Evolutionary conservation across 2,888 invertebrate genomes (phyloP), one percentile per base, ranked within the genome.

Genomic region (Andrena bicolor): DNA sequence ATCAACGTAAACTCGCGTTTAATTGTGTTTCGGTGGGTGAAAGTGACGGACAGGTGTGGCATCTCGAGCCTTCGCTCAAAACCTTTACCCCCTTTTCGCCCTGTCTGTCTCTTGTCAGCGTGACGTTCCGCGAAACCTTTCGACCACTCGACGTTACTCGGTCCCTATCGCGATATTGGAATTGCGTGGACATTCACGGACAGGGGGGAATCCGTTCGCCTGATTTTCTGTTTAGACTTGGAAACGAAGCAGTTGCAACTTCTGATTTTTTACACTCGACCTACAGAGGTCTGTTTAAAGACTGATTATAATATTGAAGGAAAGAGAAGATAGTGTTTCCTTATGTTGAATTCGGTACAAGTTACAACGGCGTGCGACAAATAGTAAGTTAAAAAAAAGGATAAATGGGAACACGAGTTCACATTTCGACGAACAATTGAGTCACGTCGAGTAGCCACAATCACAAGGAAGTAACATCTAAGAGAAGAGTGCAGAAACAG

Each of bases 1-100:
- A 89, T 89, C 86, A 86, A 88, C 85, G 86, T 85, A 87, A 89
- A 90, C 87, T 90, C 84, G 84, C 85, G 81, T 80, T 78, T 83
- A 83, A 89, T 85, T 82, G 84, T 83, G 75, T 63, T 78, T 82
- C 49, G 64, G 51, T 6, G 48, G 74, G 63, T 68, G 70, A 71
- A 70, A 71, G 69, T 53, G 68, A 76, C 66, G 64, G 70, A 81
- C 76, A 51, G 72, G 63, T 30, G 65, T 64, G 61, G 69, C 63
- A 26, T 23, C 63, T 28, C 58, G 64, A 63, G 35, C 51, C 48
- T 58, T 68, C 30, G 64, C 13, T 65, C 56, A 30, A 66, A 81
- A 69, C 8, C 16, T 65, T 74, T 71, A 23, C 35, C 30, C 28
- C 66, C 13, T 74, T 82, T 79, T 79, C 66, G 61, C 20, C 66